Base-by-base conservation (phyloP, 2,888 invertebrate genomes). In the Julus scandinavius region DNA sequence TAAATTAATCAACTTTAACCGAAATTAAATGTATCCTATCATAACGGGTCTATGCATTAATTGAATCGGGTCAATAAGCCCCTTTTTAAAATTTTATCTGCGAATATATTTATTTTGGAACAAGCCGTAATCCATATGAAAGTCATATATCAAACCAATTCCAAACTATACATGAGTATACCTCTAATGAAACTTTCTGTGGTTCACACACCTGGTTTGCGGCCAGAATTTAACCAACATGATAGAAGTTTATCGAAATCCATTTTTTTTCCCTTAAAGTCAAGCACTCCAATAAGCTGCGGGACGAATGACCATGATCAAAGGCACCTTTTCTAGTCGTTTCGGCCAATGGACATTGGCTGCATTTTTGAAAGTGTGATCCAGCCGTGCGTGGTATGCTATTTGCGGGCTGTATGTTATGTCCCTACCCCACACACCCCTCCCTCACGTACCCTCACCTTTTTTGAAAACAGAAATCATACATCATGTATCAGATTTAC, bases 401-500 rank as follows among this genome's bases (percentile, higher is more conserved):
- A 63, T 63, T 63, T 85, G 85, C 41, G 85, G 85, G 41, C 85
- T 85, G 7, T 40, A 45, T 40, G 13, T 85, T 29, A 85, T 85
- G 72, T n/a, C 15, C 40, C 85, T 38, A 40, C 45, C 85, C 85
- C 85, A 17, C 85, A 15, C 45, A 85, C 85, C 85, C 85, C 85
- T 85, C 85, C 85, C 85, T 85, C 85, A 17, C 45, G 17, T 41
- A 85, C 85, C 63, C 45, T 85, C 45, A 85, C 45, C 85, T 45
- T 85, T 85, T 85, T 85, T 85, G 49, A 45, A 86, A 86, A 86
- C 86, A 86, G 49, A 86, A 86, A 49, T 86, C 86, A 86, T 86
- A 49, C 38, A 86, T 86, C 86, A 86, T 86, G 86, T 86, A 86
- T 86, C 86, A 86, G 86, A 38, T 49, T 86, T 86, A 86, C 49